These are phyloP conservation scores for Sarcophaga caerulescens DNA, from an alignment of 2,888 invertebrate species.

Conservation along the genomic window DNA sequence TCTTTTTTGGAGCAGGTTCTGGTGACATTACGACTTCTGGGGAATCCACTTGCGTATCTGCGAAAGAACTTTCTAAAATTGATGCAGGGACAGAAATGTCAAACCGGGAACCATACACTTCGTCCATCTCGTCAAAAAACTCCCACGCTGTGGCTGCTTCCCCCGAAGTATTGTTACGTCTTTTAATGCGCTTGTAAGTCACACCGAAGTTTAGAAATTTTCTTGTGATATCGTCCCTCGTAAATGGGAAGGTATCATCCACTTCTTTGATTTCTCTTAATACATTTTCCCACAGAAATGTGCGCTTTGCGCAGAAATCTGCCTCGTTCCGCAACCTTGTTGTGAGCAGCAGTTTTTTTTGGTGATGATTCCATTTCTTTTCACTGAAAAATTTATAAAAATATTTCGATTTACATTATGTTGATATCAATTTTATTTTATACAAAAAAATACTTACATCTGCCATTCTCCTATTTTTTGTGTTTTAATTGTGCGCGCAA, in stretches of 20 bases:
- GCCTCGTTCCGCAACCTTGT: background rate
- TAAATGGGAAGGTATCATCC: conserved; percentile 14
- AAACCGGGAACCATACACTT: conserved; percentile 2
- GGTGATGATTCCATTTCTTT: conserved; percentile 16
- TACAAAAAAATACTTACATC: conserved; percentile 9
- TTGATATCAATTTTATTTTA: conserved; percentile 6
- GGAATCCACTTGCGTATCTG: background rate
- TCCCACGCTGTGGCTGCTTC: conserved; percentile 37
- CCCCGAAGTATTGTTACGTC: conserved; percentile 16
- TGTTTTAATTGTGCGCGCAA: too few species aligned
- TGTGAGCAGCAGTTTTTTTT: conserved; percentile 16
- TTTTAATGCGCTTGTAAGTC: conserved; percentile 22
- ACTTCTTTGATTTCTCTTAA: conserved; percentile 34
- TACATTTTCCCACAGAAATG: conserved; percentile 16
- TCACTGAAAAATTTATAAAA: conserved; percentile 11
- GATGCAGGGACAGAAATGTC: background rate
- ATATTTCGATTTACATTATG: background rate
- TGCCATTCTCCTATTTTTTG: background rate
- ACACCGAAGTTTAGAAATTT: too few species aligned
- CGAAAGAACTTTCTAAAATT: background rate
- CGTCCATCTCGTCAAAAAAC: conserved; percentile 19
- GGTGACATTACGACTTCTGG: background rate
- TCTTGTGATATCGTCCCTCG: conserved; percentile 36
- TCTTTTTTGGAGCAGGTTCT: too few species aligned
- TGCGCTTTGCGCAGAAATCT: conserved; percentile 30